Conservation (phyloP, 2,888 invertebrate species). For the Eupithecia centaureata region DNA sequence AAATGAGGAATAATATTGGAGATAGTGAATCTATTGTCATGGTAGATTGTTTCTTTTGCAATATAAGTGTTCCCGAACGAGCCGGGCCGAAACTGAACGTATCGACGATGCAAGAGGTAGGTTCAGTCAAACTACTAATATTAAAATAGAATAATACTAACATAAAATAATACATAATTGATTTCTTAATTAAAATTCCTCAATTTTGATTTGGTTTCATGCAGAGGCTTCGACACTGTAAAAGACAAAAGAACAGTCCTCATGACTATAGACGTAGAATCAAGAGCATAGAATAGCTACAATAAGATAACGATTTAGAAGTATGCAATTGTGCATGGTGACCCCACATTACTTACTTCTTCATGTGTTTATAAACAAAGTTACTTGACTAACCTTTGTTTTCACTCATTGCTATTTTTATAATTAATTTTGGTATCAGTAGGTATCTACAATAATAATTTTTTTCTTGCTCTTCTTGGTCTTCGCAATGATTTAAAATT, state of each 20-base stretch:
- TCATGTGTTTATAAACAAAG: constrained; percentile 84
- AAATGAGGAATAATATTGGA: constrained; percentile 78
- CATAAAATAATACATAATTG: neutral
- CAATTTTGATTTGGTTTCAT: constrained; percentile 73
- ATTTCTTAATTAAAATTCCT: constrained; percentile 59
- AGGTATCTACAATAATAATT: constrained; percentile 25
- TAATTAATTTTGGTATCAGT: constrained; percentile 43
- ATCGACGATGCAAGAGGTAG: constrained; percentile 79
- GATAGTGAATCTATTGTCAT: constrained; percentile 81
- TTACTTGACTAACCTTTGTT: constrained; percentile 80
- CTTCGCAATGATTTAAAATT: constrained; percentile 43
- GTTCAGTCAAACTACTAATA: constrained; percentile 69
- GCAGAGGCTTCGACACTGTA: constrained; percentile 72
- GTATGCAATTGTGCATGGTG: constrained; percentile 76
- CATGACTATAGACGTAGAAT: constrained; percentile 81
- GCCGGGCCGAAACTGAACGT: constrained; percentile 75
- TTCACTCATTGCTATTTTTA: constrained; percentile 63
- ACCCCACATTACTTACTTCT: constrained; percentile 81
- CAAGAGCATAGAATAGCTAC: constrained; percentile 60
- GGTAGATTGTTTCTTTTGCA: constrained; percentile 83
- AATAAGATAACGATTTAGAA: constrained; percentile 63
- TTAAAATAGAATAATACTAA: constrained; percentile 44
- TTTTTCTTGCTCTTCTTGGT: constrained; percentile 2
- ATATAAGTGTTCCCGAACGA: constrained; percentile 76
- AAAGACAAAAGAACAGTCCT: constrained; percentile 78